phyloP scores from a whole-genome alignment of 2,113 vertebrate species.

The Leiothrix lutea region DNA sequence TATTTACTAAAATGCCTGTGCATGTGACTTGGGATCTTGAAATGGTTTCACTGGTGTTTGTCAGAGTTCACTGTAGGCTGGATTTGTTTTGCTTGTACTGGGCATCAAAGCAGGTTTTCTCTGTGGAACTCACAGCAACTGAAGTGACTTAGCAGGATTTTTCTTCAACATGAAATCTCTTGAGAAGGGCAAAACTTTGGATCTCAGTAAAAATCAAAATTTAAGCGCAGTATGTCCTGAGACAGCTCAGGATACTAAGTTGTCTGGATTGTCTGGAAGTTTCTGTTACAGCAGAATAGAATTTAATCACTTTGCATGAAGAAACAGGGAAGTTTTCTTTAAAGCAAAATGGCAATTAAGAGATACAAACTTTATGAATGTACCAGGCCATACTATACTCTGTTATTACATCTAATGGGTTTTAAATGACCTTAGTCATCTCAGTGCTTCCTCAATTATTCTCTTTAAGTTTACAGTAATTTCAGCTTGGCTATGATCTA shows the following conservation, averaged over 20 bases:
- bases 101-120: neutral
- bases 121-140: neutral
- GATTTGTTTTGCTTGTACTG: neutral
- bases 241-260: neutral
- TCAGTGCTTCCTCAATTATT: conserved; percentile 17
- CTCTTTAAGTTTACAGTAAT: neutral
- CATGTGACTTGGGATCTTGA: neutral
- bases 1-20: neutral
- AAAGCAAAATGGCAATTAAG: neutral
- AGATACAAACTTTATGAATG: neutral
- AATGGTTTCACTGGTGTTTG: neutral
- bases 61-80: neutral
- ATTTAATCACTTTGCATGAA: neutral
- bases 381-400: neutral
- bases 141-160: neutral
- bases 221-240: neutral
- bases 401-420: conserved; percentile 24
- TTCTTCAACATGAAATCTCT: neutral
- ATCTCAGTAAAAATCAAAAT: neutral
- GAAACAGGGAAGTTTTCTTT: neutral
- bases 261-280: neutral
- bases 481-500: neutral
- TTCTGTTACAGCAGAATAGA: neutral
- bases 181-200: neutral
- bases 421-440: conserved; percentile 6